These are phyloP conservation scores for Sciaenops ocellatus DNA, from an alignment of 2,797 vertebrate genomes.

Conservation along the genomic window DNA sequence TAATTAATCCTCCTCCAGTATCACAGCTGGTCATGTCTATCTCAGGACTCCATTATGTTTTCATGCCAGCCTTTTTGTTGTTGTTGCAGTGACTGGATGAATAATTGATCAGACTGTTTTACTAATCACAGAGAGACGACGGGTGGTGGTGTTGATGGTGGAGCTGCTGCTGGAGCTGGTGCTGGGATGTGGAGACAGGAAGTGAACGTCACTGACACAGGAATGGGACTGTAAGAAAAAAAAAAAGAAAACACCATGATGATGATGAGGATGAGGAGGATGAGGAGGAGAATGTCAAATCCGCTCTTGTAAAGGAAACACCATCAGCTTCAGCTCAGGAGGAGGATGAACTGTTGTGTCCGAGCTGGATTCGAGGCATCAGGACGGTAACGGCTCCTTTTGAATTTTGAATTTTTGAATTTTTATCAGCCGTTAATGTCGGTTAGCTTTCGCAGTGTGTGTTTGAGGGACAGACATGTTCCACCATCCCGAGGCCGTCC, in stretches of 20 bases:
- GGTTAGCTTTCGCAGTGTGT: neutral
- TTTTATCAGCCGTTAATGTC: neutral
- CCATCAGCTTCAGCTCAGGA: conserved; percentile 19
- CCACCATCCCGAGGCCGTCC: conserved; percentile 52
- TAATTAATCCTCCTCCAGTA: too few relatives aligned
- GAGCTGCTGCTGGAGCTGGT: conserved; percentile 2
- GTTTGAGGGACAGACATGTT: conserved; percentile 3
- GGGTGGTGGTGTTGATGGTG: conserved; percentile 2
- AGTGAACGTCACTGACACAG: conserved; percentile 83
- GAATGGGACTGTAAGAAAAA: conserved; percentile 68
- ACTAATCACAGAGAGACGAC: conserved; percentile 1
- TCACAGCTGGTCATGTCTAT: neutral
- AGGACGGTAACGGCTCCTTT: conserved; percentile 70
- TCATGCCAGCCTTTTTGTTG: neutral
- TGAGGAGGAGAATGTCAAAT: conserved; percentile 67
- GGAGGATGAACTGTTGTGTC: conserved; percentile 76
- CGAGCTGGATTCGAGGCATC: conserved; percentile 74
- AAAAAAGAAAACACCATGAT: conserved; percentile 65
- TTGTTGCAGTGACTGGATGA: conserved; percentile 29
- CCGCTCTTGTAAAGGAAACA: conserved; percentile 39
- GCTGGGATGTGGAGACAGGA: conserved; percentile 77
- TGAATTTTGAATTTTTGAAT: too few relatives aligned
- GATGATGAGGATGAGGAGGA: conserved; percentile 21
- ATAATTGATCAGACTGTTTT: conserved; percentile 48
- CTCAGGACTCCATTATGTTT: neutral